phyloP scores from a whole-genome alignment of 37 sponge, comb jelly and placozoan species.

The Hormiphora californensis region DNA sequence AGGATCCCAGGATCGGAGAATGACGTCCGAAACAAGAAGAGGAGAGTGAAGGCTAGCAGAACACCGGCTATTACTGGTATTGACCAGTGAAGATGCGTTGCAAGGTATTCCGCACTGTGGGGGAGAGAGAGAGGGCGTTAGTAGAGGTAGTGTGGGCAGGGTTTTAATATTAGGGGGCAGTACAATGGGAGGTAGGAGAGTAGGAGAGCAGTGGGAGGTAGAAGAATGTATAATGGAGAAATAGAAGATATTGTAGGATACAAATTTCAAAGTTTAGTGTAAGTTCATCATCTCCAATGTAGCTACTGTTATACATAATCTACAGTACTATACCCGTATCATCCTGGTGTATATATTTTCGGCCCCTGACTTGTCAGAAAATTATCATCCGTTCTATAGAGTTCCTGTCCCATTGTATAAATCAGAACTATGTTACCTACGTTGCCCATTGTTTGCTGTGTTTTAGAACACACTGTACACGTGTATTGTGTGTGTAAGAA shows the following conservation, averaged over 20 bases:
- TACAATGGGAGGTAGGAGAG: background rate
- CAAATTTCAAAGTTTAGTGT: too few relatives aligned
- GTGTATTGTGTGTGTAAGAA: too few relatives aligned
- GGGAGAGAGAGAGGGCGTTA: background rate
- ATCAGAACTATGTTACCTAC: too few relatives aligned
- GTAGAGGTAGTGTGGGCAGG: background rate
- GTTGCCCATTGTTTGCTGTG: too few relatives aligned
- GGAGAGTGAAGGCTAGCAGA: slow-evolving; percentile 54
- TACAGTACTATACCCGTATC: too few relatives aligned
- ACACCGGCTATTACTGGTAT: slow-evolving; percentile 54
- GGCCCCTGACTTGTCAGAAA: too few relatives aligned
- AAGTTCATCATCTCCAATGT: too few relatives aligned
- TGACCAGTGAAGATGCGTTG: background rate
- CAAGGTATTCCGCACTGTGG: slow-evolving; percentile 50
- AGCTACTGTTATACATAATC: too few relatives aligned
- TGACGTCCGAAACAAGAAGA: slow-evolving; percentile 78
- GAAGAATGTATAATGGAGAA: background rate
- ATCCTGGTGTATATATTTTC: too few relatives aligned
- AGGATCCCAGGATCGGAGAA: slow-evolving; percentile 87
- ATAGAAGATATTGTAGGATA: background rate
- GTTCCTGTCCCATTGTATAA: too few relatives aligned
- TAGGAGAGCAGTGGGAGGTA: background rate
- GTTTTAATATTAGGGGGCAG: background rate
- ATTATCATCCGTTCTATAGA: too few relatives aligned
- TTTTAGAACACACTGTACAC: too few relatives aligned